These are phyloP conservation scores for Chelonoidis abingdonii DNA, from an alignment of 2,113 vertebrate genomes.

Conservation along the genomic window DNA sequence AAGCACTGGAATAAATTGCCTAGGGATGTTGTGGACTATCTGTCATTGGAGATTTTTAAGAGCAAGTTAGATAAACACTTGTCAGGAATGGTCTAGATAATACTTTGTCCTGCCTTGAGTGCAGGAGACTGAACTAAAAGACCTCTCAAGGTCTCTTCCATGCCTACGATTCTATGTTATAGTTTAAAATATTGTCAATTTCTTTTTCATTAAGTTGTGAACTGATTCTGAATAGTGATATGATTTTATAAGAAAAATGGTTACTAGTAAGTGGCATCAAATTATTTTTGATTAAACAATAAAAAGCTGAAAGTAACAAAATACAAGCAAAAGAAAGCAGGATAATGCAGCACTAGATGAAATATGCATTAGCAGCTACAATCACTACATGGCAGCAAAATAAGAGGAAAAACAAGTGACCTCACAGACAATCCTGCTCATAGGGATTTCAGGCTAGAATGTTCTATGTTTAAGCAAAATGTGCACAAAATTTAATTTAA, in stretches of 20 bases:
- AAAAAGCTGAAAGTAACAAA: neutral
- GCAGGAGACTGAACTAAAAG: too few relatives aligned
- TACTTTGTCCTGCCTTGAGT: too few relatives aligned
- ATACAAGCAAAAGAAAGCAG: neutral
- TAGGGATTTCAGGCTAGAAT: neutral
- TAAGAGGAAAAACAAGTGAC: neutral
- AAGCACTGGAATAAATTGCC: too few relatives aligned
- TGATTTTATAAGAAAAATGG: neutral
- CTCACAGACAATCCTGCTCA: neutral
- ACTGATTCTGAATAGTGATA: neutral
- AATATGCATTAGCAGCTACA: neutral
- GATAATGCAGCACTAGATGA: neutral
- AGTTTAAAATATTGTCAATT: accelerated
- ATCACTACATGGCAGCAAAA: neutral
- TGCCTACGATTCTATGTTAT: too few relatives aligned
- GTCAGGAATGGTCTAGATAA: too few relatives aligned
- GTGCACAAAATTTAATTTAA: neutral
- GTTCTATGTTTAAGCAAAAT: neutral
- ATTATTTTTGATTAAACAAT: neutral
- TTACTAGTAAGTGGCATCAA: neutral
- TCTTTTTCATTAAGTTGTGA: neutral
- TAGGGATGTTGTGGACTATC: too few relatives aligned
- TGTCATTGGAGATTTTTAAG: too few relatives aligned
- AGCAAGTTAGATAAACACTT: too few relatives aligned
- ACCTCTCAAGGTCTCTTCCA: too few relatives aligned